Conservation (phyloP, 2,888 invertebrate species). For the Maniola hyperantus region DNA sequence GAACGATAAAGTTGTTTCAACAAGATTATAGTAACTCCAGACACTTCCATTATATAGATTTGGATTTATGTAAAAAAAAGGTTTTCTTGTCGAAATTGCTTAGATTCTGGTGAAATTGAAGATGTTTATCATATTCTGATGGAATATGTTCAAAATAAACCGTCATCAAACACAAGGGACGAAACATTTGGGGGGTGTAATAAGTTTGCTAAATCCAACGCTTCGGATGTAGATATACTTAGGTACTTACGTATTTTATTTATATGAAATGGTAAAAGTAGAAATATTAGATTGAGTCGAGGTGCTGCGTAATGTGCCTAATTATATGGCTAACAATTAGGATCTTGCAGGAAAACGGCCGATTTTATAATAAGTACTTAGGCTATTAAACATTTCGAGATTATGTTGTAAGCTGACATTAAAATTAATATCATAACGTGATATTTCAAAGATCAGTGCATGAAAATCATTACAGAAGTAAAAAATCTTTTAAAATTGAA, state of each 20-base stretch:
- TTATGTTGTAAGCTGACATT: too few relatives aligned
- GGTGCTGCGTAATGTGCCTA: too few relatives aligned
- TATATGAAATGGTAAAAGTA: neutral
- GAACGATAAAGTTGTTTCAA: too few relatives aligned
- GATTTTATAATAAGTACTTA: too few relatives aligned
- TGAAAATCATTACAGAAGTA: too few relatives aligned
- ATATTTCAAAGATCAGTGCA: too few relatives aligned
- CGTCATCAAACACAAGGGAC: slow-evolving; percentile 1
- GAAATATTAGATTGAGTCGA: too few relatives aligned
- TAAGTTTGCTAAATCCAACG: neutral
- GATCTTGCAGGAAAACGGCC: neutral
- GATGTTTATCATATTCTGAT: slow-evolving; percentile 12
- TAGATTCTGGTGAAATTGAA: slow-evolving; percentile 9
- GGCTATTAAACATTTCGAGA: too few relatives aligned
- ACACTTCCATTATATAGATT: neutral
- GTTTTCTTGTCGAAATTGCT: slow-evolving; percentile 1
- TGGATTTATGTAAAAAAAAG: slow-evolving; percentile 10
- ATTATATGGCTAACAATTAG: neutral
- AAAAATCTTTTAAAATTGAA: too few relatives aligned
- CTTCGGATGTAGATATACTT: too few relatives aligned
- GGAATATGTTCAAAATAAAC: neutral
- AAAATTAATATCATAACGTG: too few relatives aligned
- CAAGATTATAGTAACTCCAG: neutral
- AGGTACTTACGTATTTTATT: neutral
- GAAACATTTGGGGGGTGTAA: neutral